Evolutionary conservation across 2,888 invertebrate genomes (phyloP).

Genomic region (Drosophila birchii): DNA sequence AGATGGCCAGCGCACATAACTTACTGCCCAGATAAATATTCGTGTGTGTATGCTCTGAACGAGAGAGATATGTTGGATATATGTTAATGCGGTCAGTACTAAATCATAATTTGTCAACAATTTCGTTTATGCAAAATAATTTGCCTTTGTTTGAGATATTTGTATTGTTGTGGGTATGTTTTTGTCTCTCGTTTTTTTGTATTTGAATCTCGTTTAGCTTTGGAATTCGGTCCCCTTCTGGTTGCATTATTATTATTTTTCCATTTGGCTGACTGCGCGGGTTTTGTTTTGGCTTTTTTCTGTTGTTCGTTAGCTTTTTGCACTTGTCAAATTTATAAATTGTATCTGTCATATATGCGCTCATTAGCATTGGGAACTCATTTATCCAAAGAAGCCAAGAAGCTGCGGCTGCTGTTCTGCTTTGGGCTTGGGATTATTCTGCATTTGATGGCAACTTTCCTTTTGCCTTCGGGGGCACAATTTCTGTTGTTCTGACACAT

Average conservation of each 20-base stretch:
- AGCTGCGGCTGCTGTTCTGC: conserved; percentile 16
- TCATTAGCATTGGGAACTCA: conserved; percentile 76
- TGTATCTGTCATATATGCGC: conserved; percentile 77
- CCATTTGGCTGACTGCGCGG: conserved; percentile 57
- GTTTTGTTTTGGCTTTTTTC: conserved; percentile 20
- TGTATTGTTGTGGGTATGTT: conserved; percentile 39
- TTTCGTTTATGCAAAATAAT: conserved; percentile 71
- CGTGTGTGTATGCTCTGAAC: conserved; percentile 20
- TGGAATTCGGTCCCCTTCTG: conserved; percentile 17
- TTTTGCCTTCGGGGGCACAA: conserved; percentile 29
- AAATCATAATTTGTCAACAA: conserved; percentile 82
- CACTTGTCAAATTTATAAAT: conserved; percentile 76
- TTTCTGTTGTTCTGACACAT: conserved; percentile 44
- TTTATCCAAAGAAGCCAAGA: conserved; percentile 43
- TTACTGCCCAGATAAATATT: conserved; percentile 46
- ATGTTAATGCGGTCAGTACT: conserved; percentile 74
- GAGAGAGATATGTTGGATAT: conserved; percentile 33
- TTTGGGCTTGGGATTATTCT: conserved; percentile 24
- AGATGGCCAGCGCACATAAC: conserved; percentile 37
- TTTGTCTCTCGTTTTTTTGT: conserved; percentile 22
- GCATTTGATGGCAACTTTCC: conserved; percentile 43
- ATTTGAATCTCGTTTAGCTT: conserved; percentile 28
- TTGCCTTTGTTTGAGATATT: conserved; percentile 52
- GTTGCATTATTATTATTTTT: conserved; percentile 53
- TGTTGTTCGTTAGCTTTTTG: conserved; percentile 36